Evolutionary conservation across 53 echinoderm and acorn worm genomes (phyloP).

Genomic region (Antedon mediterranea): DNA sequence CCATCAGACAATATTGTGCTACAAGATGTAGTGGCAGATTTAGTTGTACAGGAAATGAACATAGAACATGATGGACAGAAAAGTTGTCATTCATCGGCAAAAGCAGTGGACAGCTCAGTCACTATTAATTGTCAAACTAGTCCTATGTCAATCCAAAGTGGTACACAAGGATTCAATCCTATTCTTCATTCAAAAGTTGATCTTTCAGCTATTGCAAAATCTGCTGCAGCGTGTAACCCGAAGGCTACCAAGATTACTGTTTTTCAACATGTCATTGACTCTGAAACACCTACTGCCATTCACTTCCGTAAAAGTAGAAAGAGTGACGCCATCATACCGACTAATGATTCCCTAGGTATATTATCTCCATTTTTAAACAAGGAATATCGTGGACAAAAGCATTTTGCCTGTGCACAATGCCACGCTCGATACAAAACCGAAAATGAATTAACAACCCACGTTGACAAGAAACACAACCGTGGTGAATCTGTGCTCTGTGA

Average conservation of each 20-base stretch:
- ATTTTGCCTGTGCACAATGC: constrained; percentile 53
- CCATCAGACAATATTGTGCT: not conserved
- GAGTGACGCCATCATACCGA: constrained; percentile 86
- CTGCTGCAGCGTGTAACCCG: constrained; percentile 63
- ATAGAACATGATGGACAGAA: not conserved
- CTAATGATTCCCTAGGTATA: constrained; percentile 74
- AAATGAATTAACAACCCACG: constrained; percentile 54
- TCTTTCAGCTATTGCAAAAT: constrained; percentile 53
- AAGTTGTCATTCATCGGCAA: not conserved
- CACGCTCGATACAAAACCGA: constrained; percentile 52
- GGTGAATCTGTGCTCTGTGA: constrained; percentile 40
- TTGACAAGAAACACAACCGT: constrained; percentile 57
- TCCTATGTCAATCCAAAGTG: not conserved
- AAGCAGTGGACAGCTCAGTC: not conserved
- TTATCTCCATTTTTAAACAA: constrained; percentile 46
- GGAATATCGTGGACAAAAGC: constrained; percentile 35
- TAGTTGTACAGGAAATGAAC: not conserved
- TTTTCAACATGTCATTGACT: constrained; percentile 44
- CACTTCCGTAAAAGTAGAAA: constrained; percentile 73
- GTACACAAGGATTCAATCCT: too few species aligned
- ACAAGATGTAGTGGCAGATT: not conserved
- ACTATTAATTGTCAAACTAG: not conserved
- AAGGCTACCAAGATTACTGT: constrained; percentile 76
- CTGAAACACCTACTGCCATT: constrained; percentile 47
- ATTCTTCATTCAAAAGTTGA: constrained; percentile 19